Conservation (phyloP, 2,888 invertebrate species). For the Cistogaster globosa region DNA sequence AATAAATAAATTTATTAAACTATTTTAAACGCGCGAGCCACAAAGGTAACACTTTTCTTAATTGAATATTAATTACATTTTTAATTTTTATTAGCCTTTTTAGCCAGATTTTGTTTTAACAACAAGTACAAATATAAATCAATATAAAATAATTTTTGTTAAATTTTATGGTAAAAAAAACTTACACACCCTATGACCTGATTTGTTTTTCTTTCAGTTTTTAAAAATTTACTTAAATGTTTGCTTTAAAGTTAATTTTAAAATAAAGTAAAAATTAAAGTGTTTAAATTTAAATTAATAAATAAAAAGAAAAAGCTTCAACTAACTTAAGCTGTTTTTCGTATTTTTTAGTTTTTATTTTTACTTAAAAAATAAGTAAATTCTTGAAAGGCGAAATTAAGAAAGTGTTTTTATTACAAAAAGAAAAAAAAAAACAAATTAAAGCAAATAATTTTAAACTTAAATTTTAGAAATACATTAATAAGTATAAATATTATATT, state of each 20-base stretch:
- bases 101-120: slow-evolving; percentile 70
- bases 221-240: slow-evolving; percentile 46
- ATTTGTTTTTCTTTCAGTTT: slow-evolving; percentile 63
- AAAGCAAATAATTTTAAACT: slow-evolving; percentile 52
- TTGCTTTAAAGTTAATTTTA: slow-evolving; percentile 66
- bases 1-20: background rate
- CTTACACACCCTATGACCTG: slow-evolving; percentile 69
- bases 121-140: slow-evolving; percentile 70
- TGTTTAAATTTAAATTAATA: slow-evolving; percentile 20
- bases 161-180: slow-evolving; percentile 63
- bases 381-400: slow-evolving; percentile 42
- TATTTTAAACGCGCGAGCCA: background rate
- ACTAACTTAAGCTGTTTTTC: slow-evolving; percentile 58
- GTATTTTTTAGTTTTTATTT: background rate
- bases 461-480: slow-evolving; percentile 27
- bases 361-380: slow-evolving; percentile 27
- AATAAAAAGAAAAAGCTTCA: slow-evolving; percentile 48
- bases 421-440: slow-evolving; percentile 24
- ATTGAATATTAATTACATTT: slow-evolving; percentile 40
- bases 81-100: slow-evolving; percentile 69
- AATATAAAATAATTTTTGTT: slow-evolving; percentile 67
- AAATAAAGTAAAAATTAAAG: slow-evolving; percentile 2
- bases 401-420: background rate
- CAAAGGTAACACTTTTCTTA: slow-evolving; percentile 21
- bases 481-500: slow-evolving; percentile 50